A percentile compares a stretch with the other conserved stretches of the same genome.
These are phyloP conservation scores for Psittacus erithacus DNA, from an alignment of 2,113 vertebrate species.

Conservation along the genomic window DNA sequence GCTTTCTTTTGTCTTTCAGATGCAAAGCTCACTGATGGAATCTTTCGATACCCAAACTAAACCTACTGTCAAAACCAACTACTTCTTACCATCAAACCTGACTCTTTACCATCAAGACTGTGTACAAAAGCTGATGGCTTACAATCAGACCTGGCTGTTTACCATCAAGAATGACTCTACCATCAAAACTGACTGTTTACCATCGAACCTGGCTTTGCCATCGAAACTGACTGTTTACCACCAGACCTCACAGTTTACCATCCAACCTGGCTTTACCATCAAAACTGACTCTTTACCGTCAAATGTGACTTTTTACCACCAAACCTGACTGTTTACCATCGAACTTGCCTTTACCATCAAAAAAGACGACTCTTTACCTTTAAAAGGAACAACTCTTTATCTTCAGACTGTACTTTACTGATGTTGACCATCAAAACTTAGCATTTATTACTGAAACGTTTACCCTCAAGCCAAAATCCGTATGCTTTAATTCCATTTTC, in stretches of 20 bases:
- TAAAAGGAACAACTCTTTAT: conserved; percentile 40
- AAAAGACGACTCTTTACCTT: neutral
- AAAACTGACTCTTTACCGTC: neutral
- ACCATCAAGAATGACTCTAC: too few relatives aligned
- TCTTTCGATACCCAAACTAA: conserved; percentile 72
- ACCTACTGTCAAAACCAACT: conserved; percentile 62
- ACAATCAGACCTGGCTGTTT: too few relatives aligned
- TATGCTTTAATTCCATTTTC: conserved; percentile 79
- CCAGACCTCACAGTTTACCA: too few relatives aligned
- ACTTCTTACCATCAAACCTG: neutral
- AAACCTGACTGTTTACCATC: too few relatives aligned
- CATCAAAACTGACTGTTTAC: neutral
- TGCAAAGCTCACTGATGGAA: conserved; percentile 60
- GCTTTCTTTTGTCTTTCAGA: conserved; percentile 73
- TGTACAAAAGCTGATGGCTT: too few relatives aligned
- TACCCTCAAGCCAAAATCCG: conserved; percentile 44
- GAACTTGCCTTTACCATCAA: too few relatives aligned
- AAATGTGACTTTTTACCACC: too few relatives aligned
- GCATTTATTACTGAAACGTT: conserved; percentile 6
- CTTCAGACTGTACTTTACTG: neutral
- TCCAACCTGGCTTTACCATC: neutral
- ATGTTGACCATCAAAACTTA: conserved; percentile 19
- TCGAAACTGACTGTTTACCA: neutral
- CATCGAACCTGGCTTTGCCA: neutral
- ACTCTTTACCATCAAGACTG: too few relatives aligned